Conservation (phyloP, 2,113 vertebrate species). For the Pseudopodoces humilis region DNA sequence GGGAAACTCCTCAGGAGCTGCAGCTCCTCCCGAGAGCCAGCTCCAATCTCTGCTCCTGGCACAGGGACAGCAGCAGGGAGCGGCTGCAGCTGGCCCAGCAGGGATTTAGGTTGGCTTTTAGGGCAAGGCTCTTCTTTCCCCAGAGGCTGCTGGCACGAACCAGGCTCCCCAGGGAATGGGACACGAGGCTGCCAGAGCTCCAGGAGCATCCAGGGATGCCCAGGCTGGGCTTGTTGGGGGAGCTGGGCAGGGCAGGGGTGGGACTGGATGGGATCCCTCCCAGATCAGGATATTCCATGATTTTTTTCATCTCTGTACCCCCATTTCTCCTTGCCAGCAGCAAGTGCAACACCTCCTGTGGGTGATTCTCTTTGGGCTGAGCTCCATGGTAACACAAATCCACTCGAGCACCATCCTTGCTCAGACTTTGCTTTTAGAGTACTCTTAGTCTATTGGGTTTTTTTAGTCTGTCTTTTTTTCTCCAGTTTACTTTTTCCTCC, state of each 20-base stretch:
- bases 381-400: background rate
- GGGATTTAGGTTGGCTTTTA: fast-evolving
- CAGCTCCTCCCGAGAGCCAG: background rate
- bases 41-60: background rate
- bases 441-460: background rate
- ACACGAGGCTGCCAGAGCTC: background rate
- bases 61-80: background rate
- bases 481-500: too few species aligned
- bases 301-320: background rate
- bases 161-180: background rate
- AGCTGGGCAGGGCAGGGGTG: fast-evolving
- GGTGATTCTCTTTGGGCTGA: background rate
- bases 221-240: background rate
- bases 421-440: background rate
- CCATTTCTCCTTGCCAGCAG: background rate
- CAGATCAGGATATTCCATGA: background rate
- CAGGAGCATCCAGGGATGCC: background rate
- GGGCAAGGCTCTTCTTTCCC: background rate
- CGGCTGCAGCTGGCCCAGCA: fast-evolving
- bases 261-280: background rate
- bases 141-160: background rate
- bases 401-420: background rate
- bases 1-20: background rate
- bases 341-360: background rate
- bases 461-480: background rate